Evolutionary conservation across 2,888 invertebrate species (phyloP).

Genomic region (Habrosyne pyritoides): DNA sequence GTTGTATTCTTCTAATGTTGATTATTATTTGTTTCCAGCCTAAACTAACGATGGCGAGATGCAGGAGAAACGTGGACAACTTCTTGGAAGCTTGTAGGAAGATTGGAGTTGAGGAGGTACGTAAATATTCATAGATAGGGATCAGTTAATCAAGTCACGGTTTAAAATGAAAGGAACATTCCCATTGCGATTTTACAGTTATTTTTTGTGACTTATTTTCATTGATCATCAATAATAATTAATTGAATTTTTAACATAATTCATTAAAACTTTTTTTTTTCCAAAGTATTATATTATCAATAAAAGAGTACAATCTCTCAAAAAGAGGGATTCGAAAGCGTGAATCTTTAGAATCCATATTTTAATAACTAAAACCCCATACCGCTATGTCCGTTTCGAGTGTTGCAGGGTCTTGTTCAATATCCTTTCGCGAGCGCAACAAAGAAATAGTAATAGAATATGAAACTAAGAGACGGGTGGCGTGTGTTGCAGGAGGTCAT

Average conservation of each 20-base stretch:
- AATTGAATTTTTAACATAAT: too few species aligned
- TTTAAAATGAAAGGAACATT: background rate
- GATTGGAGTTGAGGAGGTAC: conserved; percentile 97
- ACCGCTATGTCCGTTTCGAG: conserved; percentile 45
- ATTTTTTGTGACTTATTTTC: conserved; percentile 11
- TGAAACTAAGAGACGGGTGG: conserved; percentile 76
- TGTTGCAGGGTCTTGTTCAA: conserved; percentile 71
- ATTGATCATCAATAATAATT: too few species aligned
- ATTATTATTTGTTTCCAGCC: conserved; percentile 85
- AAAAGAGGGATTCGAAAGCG: too few species aligned
- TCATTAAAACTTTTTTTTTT: too few species aligned
- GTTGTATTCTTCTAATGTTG: conserved; percentile 8
- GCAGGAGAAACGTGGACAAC: conserved; percentile 97
- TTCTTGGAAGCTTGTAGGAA: conserved; percentile 96
- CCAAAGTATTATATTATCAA: too few species aligned
- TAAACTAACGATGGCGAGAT: conserved; percentile 96
- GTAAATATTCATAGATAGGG: conserved; percentile 39
- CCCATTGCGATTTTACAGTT: background rate
- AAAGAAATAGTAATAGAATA: conserved; percentile 41
- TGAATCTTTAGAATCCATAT: background rate
- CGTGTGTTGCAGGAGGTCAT: conserved; percentile 88
- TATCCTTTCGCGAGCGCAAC: conserved; percentile 63
- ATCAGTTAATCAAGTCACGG: background rate
- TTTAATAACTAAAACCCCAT: conserved; percentile 13
- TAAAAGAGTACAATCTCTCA: too few species aligned